A percentile compares a stretch with the other conserved stretches of the same genome.
phyloP scores from a whole-genome alignment of 1,140 invertebrate genomes.

The Drosophila grimshawi region DNA sequence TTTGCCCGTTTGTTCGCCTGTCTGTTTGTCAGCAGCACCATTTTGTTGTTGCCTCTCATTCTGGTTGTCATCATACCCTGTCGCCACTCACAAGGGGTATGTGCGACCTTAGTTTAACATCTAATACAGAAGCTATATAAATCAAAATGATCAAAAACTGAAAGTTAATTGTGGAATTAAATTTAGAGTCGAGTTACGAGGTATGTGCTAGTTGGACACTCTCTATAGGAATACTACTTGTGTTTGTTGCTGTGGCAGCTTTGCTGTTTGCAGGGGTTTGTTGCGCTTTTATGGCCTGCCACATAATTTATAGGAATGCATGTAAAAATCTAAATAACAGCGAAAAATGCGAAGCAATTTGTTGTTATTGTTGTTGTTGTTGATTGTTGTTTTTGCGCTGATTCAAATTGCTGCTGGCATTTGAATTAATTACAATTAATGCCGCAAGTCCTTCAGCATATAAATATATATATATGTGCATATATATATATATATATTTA shows the following conservation, averaged over 20 bases:
- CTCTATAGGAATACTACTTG: background rate
- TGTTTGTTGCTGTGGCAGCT: slow-evolving; percentile 17
- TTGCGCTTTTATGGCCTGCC: slow-evolving; percentile 68
- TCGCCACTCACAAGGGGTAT: too few species aligned
- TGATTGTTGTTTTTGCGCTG: slow-evolving; percentile 16
- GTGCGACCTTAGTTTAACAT: too few species aligned
- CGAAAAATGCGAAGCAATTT: slow-evolving; percentile 52
- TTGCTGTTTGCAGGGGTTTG: slow-evolving; percentile 15
- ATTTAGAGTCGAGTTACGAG: too few species aligned
- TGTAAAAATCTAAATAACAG: slow-evolving; percentile 38
- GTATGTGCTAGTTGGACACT: too few species aligned
- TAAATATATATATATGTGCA: too few species aligned
- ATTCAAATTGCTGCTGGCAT: slow-evolving; percentile 15
- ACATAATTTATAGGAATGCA: slow-evolving; percentile 66
- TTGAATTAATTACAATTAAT: slow-evolving; percentile 44
- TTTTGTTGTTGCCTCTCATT: slow-evolving; percentile 34
- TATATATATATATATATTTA: too few species aligned
- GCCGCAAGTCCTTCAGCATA: slow-evolving; percentile 1
- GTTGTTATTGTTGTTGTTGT: slow-evolving; percentile 4
- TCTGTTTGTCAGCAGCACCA: slow-evolving; percentile 23
- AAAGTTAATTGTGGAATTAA: too few species aligned
- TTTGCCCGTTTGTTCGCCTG: background rate
- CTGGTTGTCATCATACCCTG: background rate
- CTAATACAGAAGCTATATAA: too few species aligned
- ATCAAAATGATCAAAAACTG: too few species aligned